Evolutionary conservation across 2,888 invertebrate genomes (phyloP), one percentile per base, ranked within the genome.

Genomic region (Rhimphoctona megacephalus): DNA sequence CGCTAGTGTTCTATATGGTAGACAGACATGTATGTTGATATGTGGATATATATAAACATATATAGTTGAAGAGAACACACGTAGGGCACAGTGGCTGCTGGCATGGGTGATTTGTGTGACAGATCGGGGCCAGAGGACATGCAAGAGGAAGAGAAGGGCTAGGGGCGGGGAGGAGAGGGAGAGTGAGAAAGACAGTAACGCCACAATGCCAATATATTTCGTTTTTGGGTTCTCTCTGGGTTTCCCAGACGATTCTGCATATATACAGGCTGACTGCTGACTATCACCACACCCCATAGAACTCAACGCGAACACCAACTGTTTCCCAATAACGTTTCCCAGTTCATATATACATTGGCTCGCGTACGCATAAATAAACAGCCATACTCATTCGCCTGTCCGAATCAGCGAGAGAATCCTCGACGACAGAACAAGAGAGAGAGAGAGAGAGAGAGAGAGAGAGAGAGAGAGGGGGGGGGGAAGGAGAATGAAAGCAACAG

Each of bases 71-170:
- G 57, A 67, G 82, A 83, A 83, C 79, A 85, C 74, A 66, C 76
- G 76, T 80, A 86, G 89, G 85, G 83, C 86, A 85, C 85, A 77
- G 86, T 87, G 90, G 89, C 86, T 81, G 74, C 85, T 88, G 86
- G 88, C 88, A 76, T 79, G 89, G 88, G 90, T 93, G 93, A 93
- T 93, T 93, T 93, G 93, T 93, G 93, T 90, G 92, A 91, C 93
- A 92, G 91, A 93, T 93, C 93, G 91, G 89, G 92, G 92, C 92
- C 92, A 92, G 90, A 87, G 89, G 57, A 72, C 46, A 72, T 64
- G 72, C 64, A 2, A 33, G 81, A 72, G 54, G 64, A 52, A 66
- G 66, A 49, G 49, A 57, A 79, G 79, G 25, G 67, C 33, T 22
- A n/a, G 43, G 17, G 76, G 39, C 0, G 17, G 22, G 17, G 33